These are phyloP conservation scores for Tapera naevia DNA, from an alignment of 2,797 vertebrate species.

Conservation along the genomic window DNA sequence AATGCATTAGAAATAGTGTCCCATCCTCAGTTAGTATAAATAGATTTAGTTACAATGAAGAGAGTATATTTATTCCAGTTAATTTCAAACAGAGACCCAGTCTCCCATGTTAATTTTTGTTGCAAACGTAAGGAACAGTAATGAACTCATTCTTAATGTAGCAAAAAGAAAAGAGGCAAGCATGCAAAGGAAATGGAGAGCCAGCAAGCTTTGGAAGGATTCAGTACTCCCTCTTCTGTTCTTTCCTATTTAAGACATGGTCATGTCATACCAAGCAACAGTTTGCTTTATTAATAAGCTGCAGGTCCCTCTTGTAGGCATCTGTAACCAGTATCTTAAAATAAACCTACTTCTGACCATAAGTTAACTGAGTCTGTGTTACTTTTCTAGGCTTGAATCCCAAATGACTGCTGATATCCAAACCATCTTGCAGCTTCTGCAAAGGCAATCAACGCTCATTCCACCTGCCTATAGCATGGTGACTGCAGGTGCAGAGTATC, in stretches of 20 bases:
- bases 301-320: not conserved
- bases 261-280: not conserved
- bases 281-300: not conserved
- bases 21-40: not conserved
- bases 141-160: not conserved
- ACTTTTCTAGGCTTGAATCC: constrained; percentile 87
- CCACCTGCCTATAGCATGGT: constrained; percentile 95
- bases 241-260: constrained; percentile 40
- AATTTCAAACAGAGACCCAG: not conserved
- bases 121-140: not conserved
- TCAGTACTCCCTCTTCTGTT: constrained; percentile 68
- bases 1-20: not conserved
- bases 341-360: not conserved
- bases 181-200: not conserved
- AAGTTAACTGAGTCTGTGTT: not conserved
- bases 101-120: rapidly evolving
- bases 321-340: not conserved
- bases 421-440: constrained; percentile 92
- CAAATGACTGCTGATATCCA: constrained; percentile 97
- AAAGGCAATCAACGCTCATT: constrained; percentile 87
- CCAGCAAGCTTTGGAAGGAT: constrained; percentile 1
- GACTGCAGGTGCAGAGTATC: constrained; percentile 85
- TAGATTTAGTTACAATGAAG: not conserved
- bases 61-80: not conserved
- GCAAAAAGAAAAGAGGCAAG: not conserved